Evolutionary conservation across 2,888 invertebrate genomes (phyloP), one percentile per base, ranked within the genome.

Genomic region (Leucophora obtusa): DNA sequence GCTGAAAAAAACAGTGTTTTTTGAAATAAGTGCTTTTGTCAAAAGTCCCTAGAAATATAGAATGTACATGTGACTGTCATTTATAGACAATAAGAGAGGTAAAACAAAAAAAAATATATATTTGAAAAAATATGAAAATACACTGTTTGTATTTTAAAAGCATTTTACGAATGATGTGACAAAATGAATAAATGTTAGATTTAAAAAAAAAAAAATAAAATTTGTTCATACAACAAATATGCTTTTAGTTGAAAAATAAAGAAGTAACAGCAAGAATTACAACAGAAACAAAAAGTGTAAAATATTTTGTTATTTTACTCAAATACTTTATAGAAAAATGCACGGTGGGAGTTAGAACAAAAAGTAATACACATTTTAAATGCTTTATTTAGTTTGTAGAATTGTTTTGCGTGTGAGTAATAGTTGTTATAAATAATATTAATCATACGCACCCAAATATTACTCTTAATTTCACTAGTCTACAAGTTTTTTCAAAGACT

Each of bases 101-200:
- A 28, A 7, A 28, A n/a, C n/a, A n/a, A n/a, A n/a, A n/a, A 24
- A 54, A 58, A 35, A 35, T 21, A 15, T 65, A 24, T 59, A 50
- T 70, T 59, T 68, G 50, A 47, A 28, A 4, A 21, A 21, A 54
- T 18, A 54, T 54, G 14, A 28, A 28, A 24, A 54, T n/a, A 54
- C 21, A 15, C 14, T 24, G 14, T 24, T 53, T 53, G 54, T 53
- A n/a, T 38, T 35, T 53, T 76, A 73, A 73, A 80, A 76, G 50
- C 50, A 60, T 73, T 76, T 59, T 56, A 62, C 66, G 76, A 73
- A 77, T 66, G 73, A 81, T 77, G 76, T 81, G 81, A 81, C 76
- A 73, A 77, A 69, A 73, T 73, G 38, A 76, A 73, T 81, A 54
- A 81, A 73, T 66, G 72, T 76, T 69, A 43, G 38, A 10, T 21